Percentiles rank a stretch among this genome's conserved stretches.
These are phyloP conservation scores for Polydrusus cervinus DNA, from an alignment of 2,888 invertebrate genomes.

Conservation along the genomic window DNA sequence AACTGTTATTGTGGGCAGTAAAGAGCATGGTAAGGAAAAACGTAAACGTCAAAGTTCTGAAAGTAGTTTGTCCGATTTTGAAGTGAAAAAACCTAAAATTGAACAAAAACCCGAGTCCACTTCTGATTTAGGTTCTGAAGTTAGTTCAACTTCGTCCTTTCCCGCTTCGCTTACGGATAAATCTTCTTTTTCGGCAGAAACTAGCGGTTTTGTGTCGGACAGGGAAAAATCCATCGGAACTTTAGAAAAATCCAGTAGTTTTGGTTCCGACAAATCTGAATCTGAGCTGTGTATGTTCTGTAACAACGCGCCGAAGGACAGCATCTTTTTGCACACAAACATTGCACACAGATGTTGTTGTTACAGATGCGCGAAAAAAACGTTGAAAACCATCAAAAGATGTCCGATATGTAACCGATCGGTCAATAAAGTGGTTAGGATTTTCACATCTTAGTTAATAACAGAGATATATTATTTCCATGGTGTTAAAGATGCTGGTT, in stretches of 20 bases:
- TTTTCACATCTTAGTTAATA: slow-evolving; percentile 69
- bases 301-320: slow-evolving; percentile 77
- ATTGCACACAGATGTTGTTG: slow-evolving; percentile 82
- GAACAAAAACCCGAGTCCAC: slow-evolving; percentile 18
- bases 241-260: slow-evolving; percentile 25
- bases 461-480: slow-evolving; percentile 20
- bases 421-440: slow-evolving; percentile 79
- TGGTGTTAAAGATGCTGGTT: slow-evolving; percentile 36
- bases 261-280: slow-evolving; percentile 40
- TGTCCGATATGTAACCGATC: slow-evolving; percentile 82
- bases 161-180: slow-evolving; percentile 7
- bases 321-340: slow-evolving; percentile 80
- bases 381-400: slow-evolving; percentile 77
- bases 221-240: slow-evolving; percentile 7
- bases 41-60: slow-evolving; percentile 62
- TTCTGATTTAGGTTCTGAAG: slow-evolving; percentile 38
- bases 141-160: slow-evolving; percentile 38
- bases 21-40: slow-evolving; percentile 27
- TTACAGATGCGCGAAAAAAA: slow-evolving; percentile 80
- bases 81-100: slow-evolving; percentile 57
- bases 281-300: slow-evolving; percentile 76
- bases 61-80: slow-evolving; percentile 63
- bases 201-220: slow-evolving; percentile 40
- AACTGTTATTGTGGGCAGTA: neutral
- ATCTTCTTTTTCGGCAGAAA: slow-evolving; percentile 33